These are phyloP conservation scores for Urocynchramus pylzowi DNA, from an alignment of 2,113 vertebrate species.

Conservation along the genomic window DNA sequence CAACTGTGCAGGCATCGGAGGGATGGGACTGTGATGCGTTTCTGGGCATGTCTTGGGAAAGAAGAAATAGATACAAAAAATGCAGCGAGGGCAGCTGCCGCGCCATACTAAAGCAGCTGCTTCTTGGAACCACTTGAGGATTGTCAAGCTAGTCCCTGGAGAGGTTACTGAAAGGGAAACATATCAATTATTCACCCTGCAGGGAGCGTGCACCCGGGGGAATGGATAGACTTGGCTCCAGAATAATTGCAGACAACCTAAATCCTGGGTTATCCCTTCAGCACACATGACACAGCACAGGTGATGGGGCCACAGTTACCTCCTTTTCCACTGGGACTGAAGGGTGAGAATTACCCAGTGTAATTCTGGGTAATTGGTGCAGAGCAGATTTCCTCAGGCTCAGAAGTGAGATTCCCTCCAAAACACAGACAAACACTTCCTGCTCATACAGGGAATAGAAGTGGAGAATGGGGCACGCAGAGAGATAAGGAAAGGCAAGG, in stretches of 20 bases:
- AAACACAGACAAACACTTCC: neutral
- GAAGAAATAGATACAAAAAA: neutral
- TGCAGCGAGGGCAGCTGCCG: neutral
- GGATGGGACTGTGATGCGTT: neutral
- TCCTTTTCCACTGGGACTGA: neutral
- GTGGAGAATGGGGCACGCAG: fast-evolving
- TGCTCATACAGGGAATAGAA: neutral
- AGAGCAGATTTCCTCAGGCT: neutral
- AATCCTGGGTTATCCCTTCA: neutral
- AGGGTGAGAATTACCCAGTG: neutral
- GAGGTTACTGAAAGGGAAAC: neutral
- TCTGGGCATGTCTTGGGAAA: neutral
- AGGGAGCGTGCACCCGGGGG: neutral
- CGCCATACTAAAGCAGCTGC: neutral
- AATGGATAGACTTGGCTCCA: neutral
- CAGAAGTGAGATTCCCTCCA: neutral
- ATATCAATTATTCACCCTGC: too few species aligned
- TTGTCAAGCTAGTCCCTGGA: neutral
- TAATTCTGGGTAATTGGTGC: neutral
- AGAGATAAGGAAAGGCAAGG: neutral
- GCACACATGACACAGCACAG: fast-evolving
- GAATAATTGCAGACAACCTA: neutral
- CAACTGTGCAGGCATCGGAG: fast-evolving
- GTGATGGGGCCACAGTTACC: neutral
- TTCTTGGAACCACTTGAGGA: neutral